phyloP scores from a whole-genome alignment of 2,888 invertebrate genomes.

The Biston betularia region DNA sequence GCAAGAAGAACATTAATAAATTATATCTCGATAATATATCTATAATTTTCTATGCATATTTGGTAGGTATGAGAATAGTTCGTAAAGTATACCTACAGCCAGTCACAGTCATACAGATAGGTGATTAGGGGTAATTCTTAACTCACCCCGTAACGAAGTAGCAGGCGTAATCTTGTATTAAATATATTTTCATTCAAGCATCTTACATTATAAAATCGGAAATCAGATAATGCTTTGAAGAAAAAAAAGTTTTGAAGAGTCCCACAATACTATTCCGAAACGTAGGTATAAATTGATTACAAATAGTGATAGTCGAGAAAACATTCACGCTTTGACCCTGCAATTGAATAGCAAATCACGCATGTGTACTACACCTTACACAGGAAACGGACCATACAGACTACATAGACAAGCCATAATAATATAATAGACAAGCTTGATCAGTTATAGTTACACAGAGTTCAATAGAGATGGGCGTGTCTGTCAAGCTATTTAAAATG shows the following conservation, averaged over 20 bases:
- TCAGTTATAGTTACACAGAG: conserved; percentile 9
- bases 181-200: no score
- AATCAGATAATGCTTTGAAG: background rate
- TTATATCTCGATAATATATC: no score
- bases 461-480: background rate
- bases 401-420: no score
- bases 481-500: background rate
- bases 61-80: no score
- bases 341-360: conserved; percentile 52
- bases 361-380: conserved; percentile 23
- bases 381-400: conserved; percentile 32
- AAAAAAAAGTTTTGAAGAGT: background rate
- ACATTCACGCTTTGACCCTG: conserved; percentile 59
- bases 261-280: conserved; percentile 31
- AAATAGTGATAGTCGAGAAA: conserved; percentile 39
- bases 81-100: no score
- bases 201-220: background rate
- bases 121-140: no score
- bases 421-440: no score
- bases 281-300: no score
- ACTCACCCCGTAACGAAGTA: no score
- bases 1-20: background rate
- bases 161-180: no score
- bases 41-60: no score
- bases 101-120: no score